Conservation (phyloP, 2,113 vertebrate species). For the Bagarius yarrelli region DNA sequence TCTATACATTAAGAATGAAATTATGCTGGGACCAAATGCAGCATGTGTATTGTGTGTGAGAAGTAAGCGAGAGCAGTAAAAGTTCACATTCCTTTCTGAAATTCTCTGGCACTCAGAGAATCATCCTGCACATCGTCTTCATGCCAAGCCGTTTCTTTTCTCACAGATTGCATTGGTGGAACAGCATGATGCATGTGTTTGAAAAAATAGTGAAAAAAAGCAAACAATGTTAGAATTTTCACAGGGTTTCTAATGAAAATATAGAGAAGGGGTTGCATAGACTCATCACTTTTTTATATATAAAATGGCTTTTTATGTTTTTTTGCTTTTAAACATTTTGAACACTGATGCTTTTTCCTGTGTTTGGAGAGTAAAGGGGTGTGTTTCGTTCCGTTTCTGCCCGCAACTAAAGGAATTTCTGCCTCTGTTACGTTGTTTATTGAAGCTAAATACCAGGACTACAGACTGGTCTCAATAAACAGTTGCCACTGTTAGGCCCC, state of each 20-base stretch:
- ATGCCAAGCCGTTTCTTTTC: conserved; percentile 52
- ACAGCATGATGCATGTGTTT: background rate
- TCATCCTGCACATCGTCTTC: conserved; percentile 34
- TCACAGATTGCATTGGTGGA: conserved; percentile 32
- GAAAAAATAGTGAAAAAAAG: background rate
- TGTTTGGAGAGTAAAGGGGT: too few species aligned
- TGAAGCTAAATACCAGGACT: background rate
- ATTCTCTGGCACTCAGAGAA: conserved; percentile 48
- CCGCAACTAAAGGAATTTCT: background rate
- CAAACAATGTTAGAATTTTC: background rate
- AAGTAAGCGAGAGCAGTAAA: conserved; percentile 56
- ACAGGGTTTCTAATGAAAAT: background rate
- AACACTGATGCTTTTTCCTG: background rate
- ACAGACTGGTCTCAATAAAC: too few species aligned
- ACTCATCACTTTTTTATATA: background rate
- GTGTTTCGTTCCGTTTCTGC: background rate
- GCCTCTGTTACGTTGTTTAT: background rate
- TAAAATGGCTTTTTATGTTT: too few species aligned
- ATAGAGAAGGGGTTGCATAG: background rate
- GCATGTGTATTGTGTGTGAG: background rate
- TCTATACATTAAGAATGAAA: background rate
- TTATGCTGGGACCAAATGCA: background rate
- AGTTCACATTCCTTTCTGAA: conserved; percentile 56
- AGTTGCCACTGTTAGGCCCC: too few species aligned
- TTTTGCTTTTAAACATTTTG: background rate